Conservation (phyloP, 2,888 invertebrate species). For the Polymixis lichenea region DNA sequence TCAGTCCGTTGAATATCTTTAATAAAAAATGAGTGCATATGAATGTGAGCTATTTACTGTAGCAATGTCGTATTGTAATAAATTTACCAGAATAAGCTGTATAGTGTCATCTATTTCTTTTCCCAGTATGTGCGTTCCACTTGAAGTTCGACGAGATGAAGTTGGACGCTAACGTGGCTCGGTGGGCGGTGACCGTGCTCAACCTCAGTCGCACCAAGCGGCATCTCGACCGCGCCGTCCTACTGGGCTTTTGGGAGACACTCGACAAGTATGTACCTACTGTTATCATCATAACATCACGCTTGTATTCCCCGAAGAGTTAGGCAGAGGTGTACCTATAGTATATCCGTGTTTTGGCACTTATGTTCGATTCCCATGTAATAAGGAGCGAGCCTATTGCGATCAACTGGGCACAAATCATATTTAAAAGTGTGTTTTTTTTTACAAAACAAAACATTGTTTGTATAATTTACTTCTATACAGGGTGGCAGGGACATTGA, state of each 20-base stretch:
- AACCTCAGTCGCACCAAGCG: conserved; percentile 97
- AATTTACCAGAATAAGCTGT: background rate
- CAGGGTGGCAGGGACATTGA: too few relatives aligned
- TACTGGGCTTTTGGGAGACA: conserved; percentile 99
- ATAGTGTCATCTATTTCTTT: conserved; percentile 5
- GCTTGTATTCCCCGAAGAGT: too few relatives aligned
- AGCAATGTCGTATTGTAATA: background rate
- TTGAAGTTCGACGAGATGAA: conserved; percentile 99
- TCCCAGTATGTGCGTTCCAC: conserved; percentile 98
- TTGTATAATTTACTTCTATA: too few relatives aligned
- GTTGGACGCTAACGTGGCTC: conserved; percentile 97
- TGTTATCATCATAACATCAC: background rate
- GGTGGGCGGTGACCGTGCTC: conserved; percentile 99
- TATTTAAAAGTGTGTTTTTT: too few relatives aligned
- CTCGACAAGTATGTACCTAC: conserved; percentile 95
- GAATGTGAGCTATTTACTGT: background rate
- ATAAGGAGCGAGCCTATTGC: too few relatives aligned
- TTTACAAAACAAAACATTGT: too few relatives aligned
- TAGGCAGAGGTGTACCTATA: too few relatives aligned
- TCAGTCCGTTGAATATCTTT: background rate
- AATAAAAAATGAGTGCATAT: background rate
- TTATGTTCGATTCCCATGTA: too few relatives aligned
- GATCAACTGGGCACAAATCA: too few relatives aligned
- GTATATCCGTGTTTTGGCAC: too few relatives aligned
- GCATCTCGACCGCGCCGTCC: conserved; percentile 98